Evolutionary conservation across 2,797 vertebrate species (phyloP).

Genomic region (Anomalospiza imberbis): DNA sequence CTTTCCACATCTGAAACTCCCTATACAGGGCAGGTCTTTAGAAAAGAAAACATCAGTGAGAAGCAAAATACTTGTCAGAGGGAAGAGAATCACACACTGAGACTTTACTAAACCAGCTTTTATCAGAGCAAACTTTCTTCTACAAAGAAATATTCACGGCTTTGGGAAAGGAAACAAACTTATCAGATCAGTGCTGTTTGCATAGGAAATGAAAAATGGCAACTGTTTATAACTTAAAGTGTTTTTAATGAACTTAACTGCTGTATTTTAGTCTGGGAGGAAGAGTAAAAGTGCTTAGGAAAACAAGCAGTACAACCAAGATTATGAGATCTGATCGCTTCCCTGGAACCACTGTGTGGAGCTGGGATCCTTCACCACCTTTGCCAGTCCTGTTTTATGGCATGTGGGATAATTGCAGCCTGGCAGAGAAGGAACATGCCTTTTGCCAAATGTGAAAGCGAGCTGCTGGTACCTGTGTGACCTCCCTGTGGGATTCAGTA

Average conservation of each 20-base stretch:
- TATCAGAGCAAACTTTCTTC: conserved; percentile 36
- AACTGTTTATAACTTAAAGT: conserved; percentile 39
- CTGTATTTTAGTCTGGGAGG: neutral
- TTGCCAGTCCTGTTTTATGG: neutral
- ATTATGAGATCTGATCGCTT: neutral
- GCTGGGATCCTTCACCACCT: neutral
- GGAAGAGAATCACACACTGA: neutral
- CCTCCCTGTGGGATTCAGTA: neutral
- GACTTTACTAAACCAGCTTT: neutral
- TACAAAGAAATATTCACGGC: neutral
- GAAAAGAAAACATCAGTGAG: neutral
- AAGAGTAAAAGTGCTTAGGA: conserved; percentile 30
- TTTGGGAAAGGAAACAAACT: conserved; percentile 58
- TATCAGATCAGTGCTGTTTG: conserved; percentile 43
- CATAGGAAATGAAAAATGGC: conserved; percentile 58
- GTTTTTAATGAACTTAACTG: conserved; percentile 34
- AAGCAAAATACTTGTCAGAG: neutral
- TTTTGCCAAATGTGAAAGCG: neutral
- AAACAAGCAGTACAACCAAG: neutral
- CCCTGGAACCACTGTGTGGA: neutral
- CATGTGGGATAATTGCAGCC: neutral
- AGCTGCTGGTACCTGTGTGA: neutral
- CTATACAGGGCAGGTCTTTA: neutral
- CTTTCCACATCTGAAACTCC: conserved; percentile 3
- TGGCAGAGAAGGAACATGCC: neutral